A percentile compares a stretch with the other conserved stretches of the same genome.
Evolutionary conservation across 2,888 invertebrate species (phyloP).

Genomic region (Ephialtes manifestator): DNA sequence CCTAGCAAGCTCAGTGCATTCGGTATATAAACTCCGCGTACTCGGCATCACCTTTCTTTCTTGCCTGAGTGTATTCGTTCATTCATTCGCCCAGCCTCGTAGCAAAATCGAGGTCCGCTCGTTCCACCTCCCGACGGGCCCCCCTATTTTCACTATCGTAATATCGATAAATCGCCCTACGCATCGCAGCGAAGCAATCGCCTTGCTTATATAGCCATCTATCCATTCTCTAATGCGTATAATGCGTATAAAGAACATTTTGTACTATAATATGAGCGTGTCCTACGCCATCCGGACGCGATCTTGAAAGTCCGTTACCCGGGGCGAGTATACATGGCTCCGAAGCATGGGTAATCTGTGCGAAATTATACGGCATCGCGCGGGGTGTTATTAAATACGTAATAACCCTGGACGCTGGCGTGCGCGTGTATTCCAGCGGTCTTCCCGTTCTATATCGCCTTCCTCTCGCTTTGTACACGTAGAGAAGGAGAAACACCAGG

Average conservation of each 20-base stretch:
- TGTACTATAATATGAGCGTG: constrained; percentile 50
- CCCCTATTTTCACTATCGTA: constrained; percentile 46
- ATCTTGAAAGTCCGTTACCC: constrained; percentile 32
- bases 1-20: constrained; percentile 79
- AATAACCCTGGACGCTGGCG: constrained; percentile 73
- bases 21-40: constrained; percentile 59
- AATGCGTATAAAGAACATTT: constrained; percentile 30
- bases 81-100: constrained; percentile 61
- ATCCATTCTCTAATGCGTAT: constrained; percentile 28
- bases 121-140: constrained; percentile 26
- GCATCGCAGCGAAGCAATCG: constrained; percentile 41
- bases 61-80: constrained; percentile 68
- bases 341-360: constrained; percentile 63
- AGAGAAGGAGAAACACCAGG: constrained; percentile 60
- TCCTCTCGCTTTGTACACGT: constrained; percentile 52
- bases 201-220: constrained; percentile 10
- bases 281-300: constrained; percentile 51
- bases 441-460: constrained; percentile 36
- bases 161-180: constrained; percentile 64
- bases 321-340: constrained; percentile 18
- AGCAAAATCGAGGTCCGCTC: constrained; percentile 9
- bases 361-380: constrained; percentile 69
- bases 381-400: constrained; percentile 81
- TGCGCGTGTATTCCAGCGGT: constrained; percentile 55
- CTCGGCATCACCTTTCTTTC: constrained; percentile 58